These are phyloP conservation scores for Clitarchus hookeri DNA, from an alignment of 2,888 invertebrate species.

Conservation along the genomic window DNA sequence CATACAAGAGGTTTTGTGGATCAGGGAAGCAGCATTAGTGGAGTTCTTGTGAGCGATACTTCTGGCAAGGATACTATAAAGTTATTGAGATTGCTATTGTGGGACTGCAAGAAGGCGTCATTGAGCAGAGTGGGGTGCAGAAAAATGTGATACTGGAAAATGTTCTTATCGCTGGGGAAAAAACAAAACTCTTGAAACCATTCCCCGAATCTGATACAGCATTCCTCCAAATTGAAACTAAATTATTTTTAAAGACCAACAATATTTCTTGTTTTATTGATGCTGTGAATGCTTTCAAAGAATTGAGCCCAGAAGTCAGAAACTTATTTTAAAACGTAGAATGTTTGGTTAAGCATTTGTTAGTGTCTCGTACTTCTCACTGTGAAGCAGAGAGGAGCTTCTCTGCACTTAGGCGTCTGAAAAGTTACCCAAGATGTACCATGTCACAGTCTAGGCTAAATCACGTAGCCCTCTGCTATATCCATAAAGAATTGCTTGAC, in stretches of 20 bases:
- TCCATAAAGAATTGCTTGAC: conserved; percentile 19
- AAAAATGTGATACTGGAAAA: conserved; percentile 18
- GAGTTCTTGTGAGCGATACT: conserved; percentile 19
- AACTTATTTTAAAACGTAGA: background rate
- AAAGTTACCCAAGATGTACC: background rate
- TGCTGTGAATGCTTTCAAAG: conserved; percentile 4
- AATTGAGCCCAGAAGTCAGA: background rate
- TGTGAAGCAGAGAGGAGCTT: conserved; percentile 22
- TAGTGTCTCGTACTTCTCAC: background rate
- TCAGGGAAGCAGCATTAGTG: background rate
- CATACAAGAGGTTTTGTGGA: background rate
- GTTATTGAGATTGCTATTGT: background rate
- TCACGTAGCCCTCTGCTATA: background rate
- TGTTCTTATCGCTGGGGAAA: conserved; percentile 12
- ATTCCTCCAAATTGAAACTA: background rate
- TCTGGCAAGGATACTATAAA: conserved; percentile 23
- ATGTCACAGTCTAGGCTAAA: conserved; percentile 15
- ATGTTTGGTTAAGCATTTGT: background rate
- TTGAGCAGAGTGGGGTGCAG: conserved; percentile 1
- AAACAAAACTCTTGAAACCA: background rate
- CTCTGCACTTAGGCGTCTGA: background rate
- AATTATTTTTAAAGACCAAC: background rate
- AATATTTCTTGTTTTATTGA: background rate
- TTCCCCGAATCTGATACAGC: background rate
- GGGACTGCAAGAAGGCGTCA: conserved; percentile 4